phyloP scores from a whole-genome alignment of 2,888 invertebrate genomes.

The Lasioglossum calceatum region DNA sequence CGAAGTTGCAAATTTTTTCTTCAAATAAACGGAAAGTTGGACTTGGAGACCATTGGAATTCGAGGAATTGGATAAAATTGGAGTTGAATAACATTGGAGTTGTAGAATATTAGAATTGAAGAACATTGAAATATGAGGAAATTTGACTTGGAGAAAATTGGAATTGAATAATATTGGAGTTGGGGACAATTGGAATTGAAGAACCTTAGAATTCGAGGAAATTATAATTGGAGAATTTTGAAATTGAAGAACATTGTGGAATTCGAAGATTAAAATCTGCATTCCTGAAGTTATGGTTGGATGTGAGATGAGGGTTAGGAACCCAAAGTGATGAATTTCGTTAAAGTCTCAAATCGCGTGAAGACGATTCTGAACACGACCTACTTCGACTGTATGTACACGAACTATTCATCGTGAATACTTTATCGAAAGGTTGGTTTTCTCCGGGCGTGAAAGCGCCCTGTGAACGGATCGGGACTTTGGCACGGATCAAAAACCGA shows the following conservation, averaged over 20 bases:
- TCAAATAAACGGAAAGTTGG: not conserved
- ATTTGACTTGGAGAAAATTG: too few relatives aligned
- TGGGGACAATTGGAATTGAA: too few relatives aligned
- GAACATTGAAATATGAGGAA: too few relatives aligned
- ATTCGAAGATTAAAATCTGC: not conserved
- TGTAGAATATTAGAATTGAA: too few relatives aligned
- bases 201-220: too few relatives aligned
- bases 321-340: slow-evolving; percentile 28
- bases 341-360: slow-evolving; percentile 30
- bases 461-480: slow-evolving; percentile 40
- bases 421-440: slow-evolving; percentile 77
- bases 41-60: too few relatives aligned
- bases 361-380: slow-evolving; percentile 55
- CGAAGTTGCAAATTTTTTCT: not conserved
- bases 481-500: slow-evolving; percentile 47
- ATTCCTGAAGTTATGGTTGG: not conserved
- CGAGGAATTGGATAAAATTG: too few relatives aligned
- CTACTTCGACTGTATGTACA: slow-evolving; percentile 68
- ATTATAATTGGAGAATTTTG: too few relatives aligned
- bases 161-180: too few relatives aligned
- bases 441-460: slow-evolving; percentile 77
- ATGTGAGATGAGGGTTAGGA: not conserved
- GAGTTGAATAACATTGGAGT: too few relatives aligned
- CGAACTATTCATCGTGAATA: slow-evolving; percentile 78
- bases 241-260: too few relatives aligned